Evolutionary conservation across 1,140 invertebrate species (phyloP).

Genomic region (Solen grandis): DNA sequence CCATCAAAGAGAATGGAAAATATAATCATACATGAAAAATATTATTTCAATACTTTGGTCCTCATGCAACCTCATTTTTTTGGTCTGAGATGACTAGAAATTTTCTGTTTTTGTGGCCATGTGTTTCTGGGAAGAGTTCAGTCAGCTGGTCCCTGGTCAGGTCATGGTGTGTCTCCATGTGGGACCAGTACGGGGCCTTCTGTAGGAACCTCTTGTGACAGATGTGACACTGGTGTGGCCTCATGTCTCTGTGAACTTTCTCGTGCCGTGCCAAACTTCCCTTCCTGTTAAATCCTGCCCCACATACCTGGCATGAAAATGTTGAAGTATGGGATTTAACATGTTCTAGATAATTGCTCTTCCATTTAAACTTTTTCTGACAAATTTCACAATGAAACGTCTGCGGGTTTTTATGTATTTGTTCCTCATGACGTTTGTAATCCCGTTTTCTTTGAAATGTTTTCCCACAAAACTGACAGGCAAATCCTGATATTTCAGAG

Average conservation of each 20-base stretch:
- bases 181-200: constrained; percentile 40
- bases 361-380: constrained; percentile 7
- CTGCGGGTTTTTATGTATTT: constrained; percentile 7
- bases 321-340: neutral
- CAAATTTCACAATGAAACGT: neutral
- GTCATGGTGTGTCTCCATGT: constrained; percentile 52
- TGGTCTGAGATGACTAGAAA: too few relatives aligned
- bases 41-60: too few relatives aligned
- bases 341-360: neutral
- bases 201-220: constrained; percentile 41
- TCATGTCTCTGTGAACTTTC: constrained; percentile 9
- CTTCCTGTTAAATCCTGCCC: neutral
- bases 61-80: too few relatives aligned
- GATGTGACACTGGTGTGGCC: constrained; percentile 34
- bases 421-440: neutral
- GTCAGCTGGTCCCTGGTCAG: constrained; percentile 17
- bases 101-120: constrained; percentile 3
- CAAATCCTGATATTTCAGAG: neutral
- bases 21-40: too few relatives aligned
- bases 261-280: constrained; percentile 2
- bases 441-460: neutral
- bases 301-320: constrained; percentile 6
- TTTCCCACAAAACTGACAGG: constrained; percentile 16
- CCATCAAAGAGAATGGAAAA: too few relatives aligned
- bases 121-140: constrained; percentile 40